Evolutionary conservation across 2,113 vertebrate species (phyloP).

Genomic region (Budorcas taxicolor): DNA sequence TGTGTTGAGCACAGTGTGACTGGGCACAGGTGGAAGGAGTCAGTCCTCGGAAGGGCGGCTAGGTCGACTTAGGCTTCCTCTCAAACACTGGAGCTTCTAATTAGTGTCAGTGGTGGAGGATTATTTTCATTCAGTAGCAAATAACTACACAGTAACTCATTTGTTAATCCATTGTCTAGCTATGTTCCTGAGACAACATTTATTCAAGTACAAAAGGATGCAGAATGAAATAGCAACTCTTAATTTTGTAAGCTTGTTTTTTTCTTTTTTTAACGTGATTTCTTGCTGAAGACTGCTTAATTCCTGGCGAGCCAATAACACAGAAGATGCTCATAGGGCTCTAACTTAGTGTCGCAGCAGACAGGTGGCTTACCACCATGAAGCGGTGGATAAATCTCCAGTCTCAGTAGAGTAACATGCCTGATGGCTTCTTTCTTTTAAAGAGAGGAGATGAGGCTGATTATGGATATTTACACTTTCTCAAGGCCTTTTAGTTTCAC

Average conservation of each 20-base stretch:
- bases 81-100: background rate
- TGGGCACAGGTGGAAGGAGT: rapidly evolving
- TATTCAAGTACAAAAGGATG: background rate
- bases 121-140: background rate
- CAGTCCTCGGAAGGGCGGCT: no score
- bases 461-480: constrained; percentile 35
- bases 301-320: background rate
- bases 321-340: background rate
- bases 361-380: background rate
- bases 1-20: no score
- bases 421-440: background rate
- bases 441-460: background rate
- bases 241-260: background rate
- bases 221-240: background rate
- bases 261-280: background rate
- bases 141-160: background rate
- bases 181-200: background rate
- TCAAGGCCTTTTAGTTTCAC: background rate
- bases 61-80: background rate
- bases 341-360: background rate
- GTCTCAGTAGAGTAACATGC: background rate
- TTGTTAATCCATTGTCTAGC: background rate
- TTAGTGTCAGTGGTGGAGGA: background rate
- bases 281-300: background rate
- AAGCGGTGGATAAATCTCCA: background rate